Evolutionary conservation across 2,113 vertebrate genomes (phyloP).

Genomic region (Megaleporinus macrocephalus): DNA sequence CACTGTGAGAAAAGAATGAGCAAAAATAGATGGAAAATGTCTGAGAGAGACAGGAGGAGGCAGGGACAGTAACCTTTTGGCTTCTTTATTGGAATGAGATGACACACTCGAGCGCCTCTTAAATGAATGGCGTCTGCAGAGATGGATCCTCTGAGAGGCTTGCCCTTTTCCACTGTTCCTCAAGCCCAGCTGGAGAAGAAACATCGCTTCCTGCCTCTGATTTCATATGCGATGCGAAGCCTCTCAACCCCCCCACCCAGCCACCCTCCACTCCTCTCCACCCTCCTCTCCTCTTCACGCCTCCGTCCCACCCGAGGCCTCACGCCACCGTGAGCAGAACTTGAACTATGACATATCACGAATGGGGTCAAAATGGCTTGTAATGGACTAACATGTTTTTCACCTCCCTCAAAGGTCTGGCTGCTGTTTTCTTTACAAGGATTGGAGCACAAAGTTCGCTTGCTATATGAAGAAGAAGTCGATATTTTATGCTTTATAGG

Average conservation of each 20-base stretch:
- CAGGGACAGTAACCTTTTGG: conserved; percentile 71
- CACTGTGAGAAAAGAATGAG: conserved; percentile 44
- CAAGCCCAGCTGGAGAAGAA: conserved; percentile 29
- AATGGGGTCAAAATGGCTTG: not conserved
- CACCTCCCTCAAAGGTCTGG: not conserved
- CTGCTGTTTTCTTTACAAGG: not conserved
- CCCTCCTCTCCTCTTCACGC: conserved; percentile 1
- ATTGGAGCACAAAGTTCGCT: not conserved
- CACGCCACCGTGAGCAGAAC: not conserved
- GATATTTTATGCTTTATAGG: too few relatives aligned
- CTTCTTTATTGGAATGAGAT: conserved; percentile 61
- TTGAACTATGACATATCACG: not conserved
- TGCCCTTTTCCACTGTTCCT: conserved; percentile 54
- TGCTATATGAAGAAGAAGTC: not conserved
- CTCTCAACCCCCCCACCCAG: too few relatives aligned
- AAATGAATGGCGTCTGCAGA: conserved; percentile 68
- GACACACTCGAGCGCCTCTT: conserved; percentile 59
- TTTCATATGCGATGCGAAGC: not conserved
- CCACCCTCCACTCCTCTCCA: not conserved
- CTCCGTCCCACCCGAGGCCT: conserved; percentile 15
- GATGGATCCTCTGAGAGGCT: conserved; percentile 59
- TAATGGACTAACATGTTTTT: not conserved
- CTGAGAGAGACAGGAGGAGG: conserved; percentile 59
- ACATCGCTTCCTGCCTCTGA: not conserved
- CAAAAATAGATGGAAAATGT: conserved; percentile 52